Evolutionary conservation across 2,113 vertebrate genomes (phyloP).

Genomic region (Cynoglossus semilaevis): DNA sequence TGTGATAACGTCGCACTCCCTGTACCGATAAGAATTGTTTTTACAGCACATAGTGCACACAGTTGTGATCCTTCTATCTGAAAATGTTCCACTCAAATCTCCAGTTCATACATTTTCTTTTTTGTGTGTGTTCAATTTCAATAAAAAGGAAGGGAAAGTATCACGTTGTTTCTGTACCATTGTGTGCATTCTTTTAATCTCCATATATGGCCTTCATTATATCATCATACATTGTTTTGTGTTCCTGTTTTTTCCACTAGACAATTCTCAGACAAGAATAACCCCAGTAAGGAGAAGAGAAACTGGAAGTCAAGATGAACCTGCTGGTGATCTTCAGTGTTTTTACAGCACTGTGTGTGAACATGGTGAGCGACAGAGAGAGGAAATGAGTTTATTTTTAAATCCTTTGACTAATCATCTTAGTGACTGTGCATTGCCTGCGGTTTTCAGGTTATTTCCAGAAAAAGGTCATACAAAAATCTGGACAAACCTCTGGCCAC

Average conservation of each 20-base stretch:
- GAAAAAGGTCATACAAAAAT: background rate
- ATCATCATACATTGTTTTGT: background rate
- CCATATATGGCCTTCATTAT: background rate
- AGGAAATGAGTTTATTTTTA: constrained; percentile 32
- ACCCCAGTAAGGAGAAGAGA: constrained; percentile 49
- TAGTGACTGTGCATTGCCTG: constrained; percentile 14
- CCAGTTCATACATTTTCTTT: background rate
- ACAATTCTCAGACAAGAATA: constrained; percentile 32
- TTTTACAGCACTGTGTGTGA: constrained; percentile 19
- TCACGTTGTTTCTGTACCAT: no score
- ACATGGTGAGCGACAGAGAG: constrained; percentile 53
- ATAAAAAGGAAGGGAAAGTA: no score
- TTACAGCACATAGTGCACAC: constrained; percentile 24
- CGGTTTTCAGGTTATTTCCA: constrained; percentile 44
- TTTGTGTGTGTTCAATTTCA: no score
- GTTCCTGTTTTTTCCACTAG: constrained; percentile 23
- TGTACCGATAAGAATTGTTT: constrained; percentile 30
- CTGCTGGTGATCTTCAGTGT: constrained; percentile 41
- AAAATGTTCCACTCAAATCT: background rate
- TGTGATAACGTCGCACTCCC: constrained; percentile 19
- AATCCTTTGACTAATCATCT: background rate
- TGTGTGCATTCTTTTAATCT: no score
- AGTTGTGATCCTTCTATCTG: constrained; percentile 12
- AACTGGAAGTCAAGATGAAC: constrained; percentile 56
- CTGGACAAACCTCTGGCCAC: accelerated